Conservation (phyloP, 2,113 vertebrate genomes). For the Himantopus leucocephalus region DNA sequence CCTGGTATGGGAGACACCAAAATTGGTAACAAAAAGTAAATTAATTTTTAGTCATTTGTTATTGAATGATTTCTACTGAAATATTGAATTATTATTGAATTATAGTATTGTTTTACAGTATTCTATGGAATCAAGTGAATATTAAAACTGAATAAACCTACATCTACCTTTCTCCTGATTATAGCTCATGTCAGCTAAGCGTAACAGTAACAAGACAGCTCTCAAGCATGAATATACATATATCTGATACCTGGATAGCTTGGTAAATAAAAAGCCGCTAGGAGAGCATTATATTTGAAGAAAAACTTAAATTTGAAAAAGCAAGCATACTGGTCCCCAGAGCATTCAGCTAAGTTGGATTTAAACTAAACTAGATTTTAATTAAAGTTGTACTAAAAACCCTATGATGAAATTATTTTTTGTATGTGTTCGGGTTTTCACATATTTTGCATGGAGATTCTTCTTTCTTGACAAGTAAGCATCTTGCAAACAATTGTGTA, state of each 20-base stretch:
- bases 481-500: background rate
- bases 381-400: background rate
- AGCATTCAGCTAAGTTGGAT: background rate
- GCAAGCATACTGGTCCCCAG: background rate
- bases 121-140: background rate
- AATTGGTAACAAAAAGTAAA: background rate
- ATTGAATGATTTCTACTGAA: background rate
- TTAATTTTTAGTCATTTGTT: background rate
- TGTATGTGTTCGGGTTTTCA: background rate
- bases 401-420: fast-evolving
- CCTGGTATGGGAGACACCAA: background rate
- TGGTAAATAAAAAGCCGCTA: background rate
- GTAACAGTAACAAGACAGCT: background rate
- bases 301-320: background rate
- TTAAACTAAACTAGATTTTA: background rate
- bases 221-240: background rate
- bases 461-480: background rate
- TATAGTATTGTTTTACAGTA: background rate
- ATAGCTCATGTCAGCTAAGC: background rate
- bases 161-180: background rate
- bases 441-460: background rate
- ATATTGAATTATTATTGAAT: background rate
- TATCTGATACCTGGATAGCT: background rate
- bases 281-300: background rate
- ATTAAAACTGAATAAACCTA: background rate